Evolutionary conservation across 1,140 invertebrate species (phyloP).

Genomic region (Eumeta japonica): DNA sequence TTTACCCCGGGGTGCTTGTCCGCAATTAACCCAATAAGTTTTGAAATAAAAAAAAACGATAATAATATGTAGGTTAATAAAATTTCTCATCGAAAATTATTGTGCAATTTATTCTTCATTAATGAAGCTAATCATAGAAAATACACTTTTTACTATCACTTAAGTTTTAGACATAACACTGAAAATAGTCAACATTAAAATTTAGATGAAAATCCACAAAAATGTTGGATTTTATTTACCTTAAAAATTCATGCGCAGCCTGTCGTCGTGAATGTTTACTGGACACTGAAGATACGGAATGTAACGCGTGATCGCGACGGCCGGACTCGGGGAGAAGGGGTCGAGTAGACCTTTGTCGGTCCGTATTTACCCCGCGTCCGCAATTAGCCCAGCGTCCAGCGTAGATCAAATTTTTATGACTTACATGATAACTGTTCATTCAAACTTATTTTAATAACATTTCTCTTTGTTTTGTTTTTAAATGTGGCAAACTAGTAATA

Average conservation of each 20-base stretch:
- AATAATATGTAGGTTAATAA: slow-evolving; percentile 11
- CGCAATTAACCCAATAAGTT: slow-evolving; percentile 14
- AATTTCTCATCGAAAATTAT: too few species aligned
- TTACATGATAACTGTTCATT: too few species aligned
- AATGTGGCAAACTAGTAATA: too few species aligned
- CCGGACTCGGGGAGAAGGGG: slow-evolving; percentile 5
- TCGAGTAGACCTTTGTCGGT: slow-evolving; percentile 11
- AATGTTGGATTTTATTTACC: slow-evolving; percentile 10
- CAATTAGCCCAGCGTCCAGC: too few species aligned
- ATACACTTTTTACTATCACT: slow-evolving; percentile 12
- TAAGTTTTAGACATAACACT: too few species aligned
- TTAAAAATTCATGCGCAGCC: slow-evolving; percentile 9
- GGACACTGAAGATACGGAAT: slow-evolving; percentile 10
- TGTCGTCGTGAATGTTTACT: slow-evolving; percentile 7
- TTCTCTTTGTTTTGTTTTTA: too few species aligned
- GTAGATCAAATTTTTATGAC: too few species aligned
- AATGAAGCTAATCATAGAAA: slow-evolving; percentile 8
- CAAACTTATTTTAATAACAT: too few species aligned
- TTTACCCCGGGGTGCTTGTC: slow-evolving; percentile 12
- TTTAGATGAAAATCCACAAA: too few species aligned
- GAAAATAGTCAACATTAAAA: slow-evolving; percentile 10
- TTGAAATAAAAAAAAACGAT: slow-evolving; percentile 4
- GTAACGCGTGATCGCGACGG: too few species aligned
- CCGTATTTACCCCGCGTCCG: slow-evolving; percentile 15
- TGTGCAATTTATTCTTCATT: slow-evolving; percentile 9